These are phyloP conservation scores for Nasua narica DNA, from an alignment of 2,797 vertebrate species.

Conservation along the genomic window DNA sequence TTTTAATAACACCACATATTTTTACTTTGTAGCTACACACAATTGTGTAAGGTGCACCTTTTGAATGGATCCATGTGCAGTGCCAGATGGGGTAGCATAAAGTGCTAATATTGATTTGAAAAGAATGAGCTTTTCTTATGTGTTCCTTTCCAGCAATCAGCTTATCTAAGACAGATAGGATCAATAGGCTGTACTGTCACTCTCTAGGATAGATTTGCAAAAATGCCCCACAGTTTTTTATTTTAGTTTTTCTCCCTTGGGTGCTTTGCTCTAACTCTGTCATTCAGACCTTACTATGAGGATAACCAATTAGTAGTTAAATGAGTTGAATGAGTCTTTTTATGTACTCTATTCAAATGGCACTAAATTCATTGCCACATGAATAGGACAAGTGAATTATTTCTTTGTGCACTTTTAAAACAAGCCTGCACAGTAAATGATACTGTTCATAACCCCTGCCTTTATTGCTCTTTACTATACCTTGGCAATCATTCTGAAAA, in stretches of 20 bases:
- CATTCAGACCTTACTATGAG: neutral
- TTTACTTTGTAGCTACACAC: neutral
- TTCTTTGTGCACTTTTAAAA: conserved; percentile 57
- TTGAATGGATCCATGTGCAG: neutral
- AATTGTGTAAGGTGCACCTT: neutral
- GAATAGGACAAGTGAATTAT: conserved; percentile 64
- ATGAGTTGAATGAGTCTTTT: conserved; percentile 61
- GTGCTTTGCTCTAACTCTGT: neutral
- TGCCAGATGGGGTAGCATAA: neutral
- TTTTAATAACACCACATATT: neutral
- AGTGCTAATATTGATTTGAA: neutral
- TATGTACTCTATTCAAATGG: conserved; percentile 47
- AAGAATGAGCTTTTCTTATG: neutral
- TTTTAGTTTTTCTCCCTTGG: neutral
- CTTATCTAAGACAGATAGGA: neutral
- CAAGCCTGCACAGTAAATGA: neutral
- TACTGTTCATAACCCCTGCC: neutral
- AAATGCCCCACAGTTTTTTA: neutral
- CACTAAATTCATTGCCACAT: neutral
- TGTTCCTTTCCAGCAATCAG: neutral
- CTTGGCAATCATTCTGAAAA: conserved; percentile 1
- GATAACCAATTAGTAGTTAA: conserved; percentile 24
- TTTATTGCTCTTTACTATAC: neutral
- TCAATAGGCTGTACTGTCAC: neutral
- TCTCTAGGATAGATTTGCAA: neutral